Percentiles rank a stretch among this genome's conserved stretches.
Evolutionary conservation across 2,797 vertebrate genomes (phyloP).

Genomic region (Sebastiscus tertius): DNA sequence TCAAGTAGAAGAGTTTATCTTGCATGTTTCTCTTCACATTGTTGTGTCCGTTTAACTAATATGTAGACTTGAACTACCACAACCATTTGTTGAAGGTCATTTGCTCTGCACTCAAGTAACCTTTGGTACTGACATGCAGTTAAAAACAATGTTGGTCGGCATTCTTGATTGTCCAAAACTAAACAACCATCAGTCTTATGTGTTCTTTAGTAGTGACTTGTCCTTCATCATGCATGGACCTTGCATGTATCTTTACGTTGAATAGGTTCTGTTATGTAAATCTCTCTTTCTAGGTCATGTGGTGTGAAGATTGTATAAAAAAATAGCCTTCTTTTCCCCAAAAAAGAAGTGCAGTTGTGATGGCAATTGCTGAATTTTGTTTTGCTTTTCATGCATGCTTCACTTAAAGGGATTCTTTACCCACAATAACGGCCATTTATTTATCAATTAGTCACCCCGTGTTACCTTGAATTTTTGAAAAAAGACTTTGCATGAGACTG

Average conservation of each 20-base stretch:
- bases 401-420: neutral
- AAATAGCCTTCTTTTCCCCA: constrained; percentile 41
- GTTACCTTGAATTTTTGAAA: neutral
- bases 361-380: neutral
- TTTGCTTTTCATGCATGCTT: neutral
- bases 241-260: constrained; percentile 44
- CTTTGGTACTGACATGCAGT: constrained; percentile 14
- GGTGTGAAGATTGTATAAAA: constrained; percentile 31
- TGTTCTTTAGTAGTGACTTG: constrained; percentile 35
- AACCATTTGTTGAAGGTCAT: neutral
- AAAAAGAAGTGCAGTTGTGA: constrained; percentile 47
- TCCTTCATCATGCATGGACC: constrained; percentile 54
- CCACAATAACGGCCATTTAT: neutral
- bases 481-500: neutral
- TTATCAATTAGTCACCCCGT: neutral
- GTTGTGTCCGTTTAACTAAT: constrained; percentile 23
- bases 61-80: neutral
- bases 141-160: constrained; percentile 19
- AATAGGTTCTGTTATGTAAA: neutral
- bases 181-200: constrained; percentile 16
- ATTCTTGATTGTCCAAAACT: constrained; percentile 3
- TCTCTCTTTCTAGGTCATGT: constrained; percentile 18
- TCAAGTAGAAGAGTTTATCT: constrained; percentile 6
- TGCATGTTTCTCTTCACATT: constrained; percentile 28
- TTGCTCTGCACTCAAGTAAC: neutral